phyloP scores from a whole-genome alignment of 2,113 vertebrate genomes.

The Pygoscelis adeliae region DNA sequence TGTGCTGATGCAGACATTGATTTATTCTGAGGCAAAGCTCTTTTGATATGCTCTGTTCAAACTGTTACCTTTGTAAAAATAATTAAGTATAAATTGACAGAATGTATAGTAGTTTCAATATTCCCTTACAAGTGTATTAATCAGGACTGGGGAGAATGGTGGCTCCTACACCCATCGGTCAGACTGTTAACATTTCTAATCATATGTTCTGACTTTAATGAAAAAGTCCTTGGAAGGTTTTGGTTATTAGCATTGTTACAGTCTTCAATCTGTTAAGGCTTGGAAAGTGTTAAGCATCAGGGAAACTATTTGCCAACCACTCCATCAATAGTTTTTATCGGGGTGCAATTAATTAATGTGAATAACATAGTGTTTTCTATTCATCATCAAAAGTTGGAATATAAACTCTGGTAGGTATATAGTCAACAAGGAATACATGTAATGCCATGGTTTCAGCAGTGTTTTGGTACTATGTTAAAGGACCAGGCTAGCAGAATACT shows the following conservation, averaged over 20 bases:
- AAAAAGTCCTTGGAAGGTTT: neutral
- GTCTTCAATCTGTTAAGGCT: neutral
- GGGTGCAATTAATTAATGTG: neutral
- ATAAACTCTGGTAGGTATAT: too few species aligned
- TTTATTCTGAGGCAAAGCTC: neutral
- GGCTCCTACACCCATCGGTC: neutral
- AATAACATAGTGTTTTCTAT: neutral
- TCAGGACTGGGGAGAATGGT: neutral
- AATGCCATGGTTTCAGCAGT: neutral
- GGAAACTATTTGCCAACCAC: neutral
- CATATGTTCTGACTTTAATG: neutral
- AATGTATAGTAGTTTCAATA: neutral
- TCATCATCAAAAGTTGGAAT: neutral
- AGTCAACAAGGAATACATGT: accelerated
- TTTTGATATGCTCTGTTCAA: neutral
- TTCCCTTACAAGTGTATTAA: neutral
- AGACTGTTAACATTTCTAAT: neutral
- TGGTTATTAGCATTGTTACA: neutral
- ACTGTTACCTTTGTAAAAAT: neutral
- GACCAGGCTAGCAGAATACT: neutral
- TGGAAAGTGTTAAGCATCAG: neutral
- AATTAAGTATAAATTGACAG: neutral
- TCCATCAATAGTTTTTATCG: neutral
- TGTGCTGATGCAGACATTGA: neutral
- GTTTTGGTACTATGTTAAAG: neutral